Conservation (phyloP, 2,888 invertebrate genomes). For the Callimorpha dominula region DNA sequence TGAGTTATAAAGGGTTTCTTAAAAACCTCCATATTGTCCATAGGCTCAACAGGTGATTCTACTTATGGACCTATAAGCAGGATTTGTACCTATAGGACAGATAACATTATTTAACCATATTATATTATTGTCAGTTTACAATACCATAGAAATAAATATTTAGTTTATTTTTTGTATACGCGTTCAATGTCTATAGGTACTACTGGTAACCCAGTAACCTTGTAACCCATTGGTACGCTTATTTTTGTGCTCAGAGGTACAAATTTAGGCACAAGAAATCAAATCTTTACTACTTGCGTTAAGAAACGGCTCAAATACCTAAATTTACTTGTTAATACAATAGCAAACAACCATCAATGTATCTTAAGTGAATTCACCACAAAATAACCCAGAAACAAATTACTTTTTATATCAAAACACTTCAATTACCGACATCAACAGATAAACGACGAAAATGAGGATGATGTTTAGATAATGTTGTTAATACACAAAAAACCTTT, state of each 20-base stretch:
- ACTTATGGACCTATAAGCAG: neutral
- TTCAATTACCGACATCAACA: neutral
- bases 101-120: neutral
- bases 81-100: neutral
- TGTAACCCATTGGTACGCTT: too few relatives aligned
- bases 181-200: neutral
- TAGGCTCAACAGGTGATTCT: neutral
- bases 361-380: too few relatives aligned
- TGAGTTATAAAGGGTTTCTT: constrained; percentile 6
- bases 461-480: constrained; percentile 1
- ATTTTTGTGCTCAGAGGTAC: too few relatives aligned
- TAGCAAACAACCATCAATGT: neutral
- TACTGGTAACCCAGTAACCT: too few relatives aligned
- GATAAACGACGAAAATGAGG: neutral
- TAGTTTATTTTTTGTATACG: neutral
- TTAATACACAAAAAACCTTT: neutral
- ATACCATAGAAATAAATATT: neutral
- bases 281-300: neutral
- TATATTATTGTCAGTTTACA: neutral
- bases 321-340: neutral
- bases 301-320: neutral
- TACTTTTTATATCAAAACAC: neutral
- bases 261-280: neutral
- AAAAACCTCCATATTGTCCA: neutral
- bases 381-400: neutral